Conservation (phyloP, 2,113 vertebrate species). For the Phodopus roborovskii region DNA sequence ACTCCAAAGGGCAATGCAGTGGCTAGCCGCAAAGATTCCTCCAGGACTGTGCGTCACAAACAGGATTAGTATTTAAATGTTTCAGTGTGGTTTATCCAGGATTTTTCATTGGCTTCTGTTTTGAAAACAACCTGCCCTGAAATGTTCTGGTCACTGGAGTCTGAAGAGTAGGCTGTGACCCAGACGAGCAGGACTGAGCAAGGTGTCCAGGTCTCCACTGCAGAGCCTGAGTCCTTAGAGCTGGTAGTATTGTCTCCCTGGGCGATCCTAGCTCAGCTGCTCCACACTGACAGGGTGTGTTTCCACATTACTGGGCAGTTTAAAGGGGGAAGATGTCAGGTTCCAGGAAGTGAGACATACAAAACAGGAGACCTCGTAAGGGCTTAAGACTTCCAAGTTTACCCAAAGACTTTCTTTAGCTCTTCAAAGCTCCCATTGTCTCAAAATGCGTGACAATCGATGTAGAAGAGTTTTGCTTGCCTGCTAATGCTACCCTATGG, state of each 20-base stretch:
- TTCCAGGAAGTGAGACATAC: not conserved
- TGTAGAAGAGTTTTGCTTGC: not conserved
- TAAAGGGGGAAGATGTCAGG: not conserved
- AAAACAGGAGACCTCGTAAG: not conserved
- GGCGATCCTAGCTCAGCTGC: slow-evolving; percentile 31
- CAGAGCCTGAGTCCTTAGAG: slow-evolving; percentile 59
- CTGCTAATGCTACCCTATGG: rapidly evolving
- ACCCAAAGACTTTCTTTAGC: not conserved
- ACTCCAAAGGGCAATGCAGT: slow-evolving; percentile 30
- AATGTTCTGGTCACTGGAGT: slow-evolving; percentile 71
- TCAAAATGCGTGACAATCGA: not conserved
- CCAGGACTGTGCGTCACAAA: slow-evolving; percentile 44
- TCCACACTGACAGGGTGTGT: not conserved
- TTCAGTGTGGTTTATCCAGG: slow-evolving; percentile 52
- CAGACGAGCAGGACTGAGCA: slow-evolving; percentile 12
- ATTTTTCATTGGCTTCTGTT: slow-evolving; percentile 73
- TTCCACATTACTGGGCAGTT: not conserved
- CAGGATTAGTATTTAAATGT: slow-evolving; percentile 69
- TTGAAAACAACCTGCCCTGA: slow-evolving; percentile 77
- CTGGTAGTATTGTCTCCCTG: not conserved
- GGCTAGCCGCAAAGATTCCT: slow-evolving; percentile 41
- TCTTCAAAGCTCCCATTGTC: not conserved
- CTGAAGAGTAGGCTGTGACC: not conserved
- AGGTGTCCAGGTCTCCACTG: slow-evolving; percentile 55
- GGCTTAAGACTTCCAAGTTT: not conserved